Percentiles rank a stretch among this genome's conserved stretches.
Conservation (phyloP, 1,140 invertebrate species). For the Schlechtendalia chinensis region DNA sequence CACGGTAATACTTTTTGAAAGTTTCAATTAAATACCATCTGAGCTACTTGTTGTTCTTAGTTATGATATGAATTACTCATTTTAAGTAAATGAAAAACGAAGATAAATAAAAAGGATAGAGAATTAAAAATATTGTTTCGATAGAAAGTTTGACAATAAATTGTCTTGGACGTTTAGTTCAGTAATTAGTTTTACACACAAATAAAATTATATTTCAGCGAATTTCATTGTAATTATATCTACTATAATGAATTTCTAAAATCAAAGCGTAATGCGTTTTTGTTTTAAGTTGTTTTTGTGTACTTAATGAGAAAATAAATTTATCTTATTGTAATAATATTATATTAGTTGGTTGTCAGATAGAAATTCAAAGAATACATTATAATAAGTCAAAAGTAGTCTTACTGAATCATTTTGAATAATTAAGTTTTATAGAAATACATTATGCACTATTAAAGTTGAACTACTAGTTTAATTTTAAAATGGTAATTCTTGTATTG, state of each 20-base stretch:
- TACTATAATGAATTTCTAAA: too few relatives aligned
- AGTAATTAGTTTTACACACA: constrained; percentile 13
- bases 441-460: too few relatives aligned
- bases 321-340: neutral
- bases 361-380: neutral
- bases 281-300: neutral
- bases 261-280: neutral
- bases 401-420: neutral
- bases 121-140: constrained; percentile 13
- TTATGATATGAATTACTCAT: constrained; percentile 22
- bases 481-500: too few relatives aligned
- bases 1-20: constrained; percentile 12
- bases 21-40: constrained; percentile 15
- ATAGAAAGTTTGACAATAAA: constrained; percentile 13
- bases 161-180: neutral
- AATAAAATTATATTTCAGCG: neutral
- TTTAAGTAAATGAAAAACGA: neutral
- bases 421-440: too few relatives aligned
- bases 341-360: neutral
- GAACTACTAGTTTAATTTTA: too few relatives aligned
- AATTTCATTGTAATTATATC: neutral
- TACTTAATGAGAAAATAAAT: neutral
- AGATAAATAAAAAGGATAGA: neutral
- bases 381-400: neutral
- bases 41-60: constrained; percentile 24